These are phyloP conservation scores for Anas acuta DNA, from an alignment of 2,797 vertebrate species.

Conservation along the genomic window DNA sequence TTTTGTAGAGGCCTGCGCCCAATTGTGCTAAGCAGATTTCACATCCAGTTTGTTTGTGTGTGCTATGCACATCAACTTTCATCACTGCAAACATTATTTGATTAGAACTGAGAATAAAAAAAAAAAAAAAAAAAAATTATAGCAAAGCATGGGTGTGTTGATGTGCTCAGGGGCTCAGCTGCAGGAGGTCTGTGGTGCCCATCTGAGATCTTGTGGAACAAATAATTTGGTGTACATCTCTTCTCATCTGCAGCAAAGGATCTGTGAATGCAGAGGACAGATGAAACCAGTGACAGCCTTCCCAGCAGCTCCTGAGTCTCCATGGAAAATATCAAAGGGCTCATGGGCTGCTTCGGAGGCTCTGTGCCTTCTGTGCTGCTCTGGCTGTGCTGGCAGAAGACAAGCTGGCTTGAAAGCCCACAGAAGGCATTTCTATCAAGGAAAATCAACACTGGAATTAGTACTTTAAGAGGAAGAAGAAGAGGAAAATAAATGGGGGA, in stretches of 20 bases:
- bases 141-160: accelerated
- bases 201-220: not conserved
- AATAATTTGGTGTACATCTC: not conserved
- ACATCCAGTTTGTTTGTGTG: not conserved
- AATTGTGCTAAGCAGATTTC: no score
- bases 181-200: not conserved
- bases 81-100: not conserved
- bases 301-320: not conserved
- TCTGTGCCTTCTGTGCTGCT: not conserved
- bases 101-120: not conserved
- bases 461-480: not conserved
- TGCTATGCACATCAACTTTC: not conserved
- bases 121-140: no score
- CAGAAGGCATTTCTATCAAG: no score
- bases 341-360: accelerated
- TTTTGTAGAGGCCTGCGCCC: not conserved
- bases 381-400: not conserved
- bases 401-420: no score
- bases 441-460: not conserved
- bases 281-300: not conserved
- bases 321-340: not conserved
- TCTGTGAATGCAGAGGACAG: not conserved
- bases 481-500: not conserved
- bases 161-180: accelerated
- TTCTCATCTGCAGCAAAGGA: not conserved